These are phyloP conservation scores for Phenganax subtilis DNA, from an alignment of 92 coral and sea anemone species.

Conservation along the genomic window DNA sequence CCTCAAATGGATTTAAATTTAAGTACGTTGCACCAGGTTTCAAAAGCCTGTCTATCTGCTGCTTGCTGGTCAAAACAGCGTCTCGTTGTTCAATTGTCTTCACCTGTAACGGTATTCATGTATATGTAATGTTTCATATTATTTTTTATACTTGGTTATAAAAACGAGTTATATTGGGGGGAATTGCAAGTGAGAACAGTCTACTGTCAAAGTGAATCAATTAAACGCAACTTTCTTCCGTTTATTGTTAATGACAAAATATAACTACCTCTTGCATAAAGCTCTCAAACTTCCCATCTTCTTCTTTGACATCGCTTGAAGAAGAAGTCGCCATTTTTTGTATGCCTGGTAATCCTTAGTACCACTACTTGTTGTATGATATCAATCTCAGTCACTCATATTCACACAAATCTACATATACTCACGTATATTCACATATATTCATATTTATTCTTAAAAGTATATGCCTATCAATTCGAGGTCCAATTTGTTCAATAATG, in stretches of 20 bases:
- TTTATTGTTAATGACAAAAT: not conserved
- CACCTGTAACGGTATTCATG: constrained; percentile 51
- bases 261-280: constrained; percentile 74
- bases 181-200: too few species aligned
- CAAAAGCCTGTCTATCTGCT: constrained; percentile 86
- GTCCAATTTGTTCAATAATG: too few species aligned
- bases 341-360: not conserved
- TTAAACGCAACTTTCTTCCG: not conserved
- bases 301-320: constrained; percentile 36
- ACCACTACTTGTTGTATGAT: not conserved
- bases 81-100: constrained; percentile 82
- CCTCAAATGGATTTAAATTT: constrained; percentile 94
- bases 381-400: too few species aligned
- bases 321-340: constrained; percentile 79
- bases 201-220: not conserved
- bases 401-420: too few species aligned
- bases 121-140: too few species aligned
- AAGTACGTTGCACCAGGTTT: constrained; percentile 89
- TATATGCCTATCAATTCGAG: too few species aligned
- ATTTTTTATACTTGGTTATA: not conserved
- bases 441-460: too few species aligned
- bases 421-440: too few species aligned
- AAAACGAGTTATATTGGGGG: too few species aligned
- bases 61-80: constrained; percentile 77
- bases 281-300: constrained; percentile 59